phyloP scores from a whole-genome alignment of 2,797 vertebrate genomes.

The Jordanella pulchra region DNA sequence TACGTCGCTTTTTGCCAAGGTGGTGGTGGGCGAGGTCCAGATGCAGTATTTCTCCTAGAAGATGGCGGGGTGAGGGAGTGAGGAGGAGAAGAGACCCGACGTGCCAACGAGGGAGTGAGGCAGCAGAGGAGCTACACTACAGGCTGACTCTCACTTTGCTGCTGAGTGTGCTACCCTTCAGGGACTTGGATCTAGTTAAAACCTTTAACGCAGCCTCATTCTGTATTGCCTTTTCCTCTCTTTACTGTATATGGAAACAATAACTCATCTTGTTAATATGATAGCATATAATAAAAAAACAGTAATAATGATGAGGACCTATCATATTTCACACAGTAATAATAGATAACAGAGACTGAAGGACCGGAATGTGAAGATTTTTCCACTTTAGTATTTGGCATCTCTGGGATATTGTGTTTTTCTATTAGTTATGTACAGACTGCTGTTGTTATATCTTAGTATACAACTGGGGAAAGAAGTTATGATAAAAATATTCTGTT shows the following conservation, averaged over 20 bases:
- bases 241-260: constrained; percentile 73
- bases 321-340: constrained; percentile 65
- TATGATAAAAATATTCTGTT: constrained; percentile 75
- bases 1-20: constrained; percentile 60
- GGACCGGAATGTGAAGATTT: constrained; percentile 58
- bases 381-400: constrained; percentile 67
- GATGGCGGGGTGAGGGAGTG: constrained; percentile 53
- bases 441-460: constrained; percentile 76
- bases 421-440: constrained; percentile 78
- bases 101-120: constrained; percentile 74
- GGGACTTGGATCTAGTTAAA: constrained; percentile 70
- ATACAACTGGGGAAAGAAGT: constrained; percentile 70
- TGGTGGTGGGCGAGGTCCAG: constrained; percentile 54
- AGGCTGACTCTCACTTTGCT: constrained; percentile 66
- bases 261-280: constrained; percentile 77
- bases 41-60: constrained; percentile 80
- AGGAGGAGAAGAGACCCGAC: constrained; percentile 31
- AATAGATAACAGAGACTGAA: constrained; percentile 73
- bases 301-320: constrained; percentile 70
- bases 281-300: constrained; percentile 73
- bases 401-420: constrained; percentile 78
- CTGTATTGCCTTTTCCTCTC: constrained; percentile 78
- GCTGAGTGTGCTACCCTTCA: constrained; percentile 73
- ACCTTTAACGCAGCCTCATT: constrained; percentile 75
- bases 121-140: constrained; percentile 65